These are phyloP conservation scores for Pediacus dermestoides DNA, from an alignment of 2,888 invertebrate species.

Conservation along the genomic window DNA sequence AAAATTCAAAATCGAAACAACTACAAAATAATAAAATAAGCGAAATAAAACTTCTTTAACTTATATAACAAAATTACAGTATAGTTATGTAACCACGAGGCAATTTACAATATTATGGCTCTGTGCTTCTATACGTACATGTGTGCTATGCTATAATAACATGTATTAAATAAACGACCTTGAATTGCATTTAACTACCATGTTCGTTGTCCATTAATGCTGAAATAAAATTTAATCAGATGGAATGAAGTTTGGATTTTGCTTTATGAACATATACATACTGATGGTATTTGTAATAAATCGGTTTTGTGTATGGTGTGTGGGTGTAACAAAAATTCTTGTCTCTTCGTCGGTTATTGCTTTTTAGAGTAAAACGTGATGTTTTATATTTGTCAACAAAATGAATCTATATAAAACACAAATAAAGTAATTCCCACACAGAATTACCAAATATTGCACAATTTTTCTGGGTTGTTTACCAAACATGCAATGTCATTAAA, in stretches of 20 bases:
- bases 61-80: too few relatives aligned
- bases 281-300: too few relatives aligned
- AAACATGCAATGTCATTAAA: too few relatives aligned
- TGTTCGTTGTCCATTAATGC: constrained; percentile 1
- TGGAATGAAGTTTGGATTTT: background rate
- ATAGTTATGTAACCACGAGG: constrained; percentile 1
- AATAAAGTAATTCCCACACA: background rate
- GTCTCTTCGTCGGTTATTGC: background rate
- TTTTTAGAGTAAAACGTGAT: background rate
- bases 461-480: too few relatives aligned
- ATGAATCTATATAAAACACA: background rate
- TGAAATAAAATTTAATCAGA: constrained; percentile 1
- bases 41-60: too few relatives aligned
- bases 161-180: constrained; percentile 3
- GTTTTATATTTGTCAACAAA: background rate
- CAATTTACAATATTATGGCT: too few relatives aligned
- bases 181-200: constrained; percentile 6
- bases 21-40: too few relatives aligned
- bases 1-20: too few relatives aligned
- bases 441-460: too few relatives aligned
- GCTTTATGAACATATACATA: too few relatives aligned
- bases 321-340: background rate
- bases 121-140: too few relatives aligned
- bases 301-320: background rate
- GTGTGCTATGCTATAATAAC: constrained; percentile 3